Percentiles rank a stretch among this genome's conserved stretches.
Evolutionary conservation across 2,113 vertebrate species (phyloP).

Genomic region (Ciconia maguari): DNA sequence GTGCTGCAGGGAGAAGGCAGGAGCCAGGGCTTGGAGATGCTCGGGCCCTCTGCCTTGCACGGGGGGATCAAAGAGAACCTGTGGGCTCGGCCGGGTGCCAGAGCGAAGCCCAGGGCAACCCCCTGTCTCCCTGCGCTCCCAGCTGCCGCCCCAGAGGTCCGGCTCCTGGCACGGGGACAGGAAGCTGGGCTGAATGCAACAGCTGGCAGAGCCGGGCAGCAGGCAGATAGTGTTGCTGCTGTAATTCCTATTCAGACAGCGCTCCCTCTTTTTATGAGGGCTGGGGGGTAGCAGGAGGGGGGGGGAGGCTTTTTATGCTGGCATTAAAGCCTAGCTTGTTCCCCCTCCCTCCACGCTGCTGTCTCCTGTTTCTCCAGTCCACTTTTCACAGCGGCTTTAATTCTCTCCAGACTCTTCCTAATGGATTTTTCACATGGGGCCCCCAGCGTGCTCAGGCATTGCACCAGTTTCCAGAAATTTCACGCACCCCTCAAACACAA

Average conservation of each 20-base stretch:
- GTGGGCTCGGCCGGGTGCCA: neutral
- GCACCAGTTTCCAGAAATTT: neutral
- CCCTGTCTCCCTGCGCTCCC: neutral
- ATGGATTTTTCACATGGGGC: constrained; percentile 61
- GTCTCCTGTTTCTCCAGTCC: constrained; percentile 33
- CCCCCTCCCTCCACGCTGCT: neutral
- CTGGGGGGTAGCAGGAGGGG: neutral
- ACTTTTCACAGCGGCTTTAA: constrained; percentile 43
- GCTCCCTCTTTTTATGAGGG: constrained; percentile 10
- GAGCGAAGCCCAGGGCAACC: neutral
- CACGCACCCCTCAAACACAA: neutral
- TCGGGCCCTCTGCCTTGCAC: neutral
- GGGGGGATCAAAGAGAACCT: neutral
- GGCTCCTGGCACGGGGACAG: constrained; percentile 42
- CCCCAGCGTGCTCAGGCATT: neutral
- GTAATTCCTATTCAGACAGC: constrained; percentile 36
- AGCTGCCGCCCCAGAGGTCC: constrained; percentile 46
- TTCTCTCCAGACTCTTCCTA: constrained; percentile 62
- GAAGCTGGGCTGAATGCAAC: constrained; percentile 67
- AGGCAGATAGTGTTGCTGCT: constrained; percentile 13
- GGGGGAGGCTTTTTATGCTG: neutral
- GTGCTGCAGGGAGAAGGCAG: neutral
- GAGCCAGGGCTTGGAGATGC: neutral
- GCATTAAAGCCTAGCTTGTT: constrained; percentile 48
- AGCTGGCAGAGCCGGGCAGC: constrained; percentile 54